Evolutionary conservation across 2,888 invertebrate species (phyloP).

Genomic region (Drepanosiphum platanoidis): DNA sequence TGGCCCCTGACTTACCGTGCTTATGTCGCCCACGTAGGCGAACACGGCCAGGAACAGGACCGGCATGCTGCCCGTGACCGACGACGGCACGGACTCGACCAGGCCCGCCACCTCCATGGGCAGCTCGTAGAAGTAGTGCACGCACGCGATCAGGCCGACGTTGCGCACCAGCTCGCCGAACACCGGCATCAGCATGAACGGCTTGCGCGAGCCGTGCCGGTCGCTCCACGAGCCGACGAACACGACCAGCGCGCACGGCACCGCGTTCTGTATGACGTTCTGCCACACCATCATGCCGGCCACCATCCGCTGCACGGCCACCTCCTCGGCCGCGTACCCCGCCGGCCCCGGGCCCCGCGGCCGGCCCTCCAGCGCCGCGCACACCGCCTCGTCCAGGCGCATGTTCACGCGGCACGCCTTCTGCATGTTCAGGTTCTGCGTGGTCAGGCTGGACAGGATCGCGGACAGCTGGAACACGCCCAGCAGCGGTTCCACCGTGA

Average conservation of each 20-base stretch:
- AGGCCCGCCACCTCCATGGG: constrained; percentile 82
- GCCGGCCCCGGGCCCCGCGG: constrained; percentile 73
- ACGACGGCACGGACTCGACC: constrained; percentile 83
- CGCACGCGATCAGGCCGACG: constrained; percentile 80
- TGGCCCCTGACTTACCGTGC: constrained; percentile 72
- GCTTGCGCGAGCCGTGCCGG: constrained; percentile 75
- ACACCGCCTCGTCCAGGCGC: constrained; percentile 76
- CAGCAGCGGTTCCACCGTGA: constrained; percentile 80
- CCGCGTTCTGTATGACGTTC: constrained; percentile 81
- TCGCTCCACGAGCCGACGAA: constrained; percentile 79
- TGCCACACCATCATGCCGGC: constrained; percentile 88
- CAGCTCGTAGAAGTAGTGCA: constrained; percentile 80
- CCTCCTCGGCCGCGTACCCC: constrained; percentile 68
- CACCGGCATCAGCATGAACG: constrained; percentile 85
- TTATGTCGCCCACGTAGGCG: constrained; percentile 88
- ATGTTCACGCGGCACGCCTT: constrained; percentile 88
- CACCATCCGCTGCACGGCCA: constrained; percentile 77
- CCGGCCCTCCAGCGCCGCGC: constrained; percentile 79
- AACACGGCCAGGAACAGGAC: constrained; percentile 91
- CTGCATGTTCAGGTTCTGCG: constrained; percentile 85
- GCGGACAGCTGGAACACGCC: constrained; percentile 77
- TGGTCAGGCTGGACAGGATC: constrained; percentile 78
- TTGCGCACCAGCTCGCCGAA: constrained; percentile 83
- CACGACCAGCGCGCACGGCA: constrained; percentile 82
- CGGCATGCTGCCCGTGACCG: constrained; percentile 85